phyloP scores from a whole-genome alignment of 2,888 invertebrate species.

The Cosmia pyralina region DNA sequence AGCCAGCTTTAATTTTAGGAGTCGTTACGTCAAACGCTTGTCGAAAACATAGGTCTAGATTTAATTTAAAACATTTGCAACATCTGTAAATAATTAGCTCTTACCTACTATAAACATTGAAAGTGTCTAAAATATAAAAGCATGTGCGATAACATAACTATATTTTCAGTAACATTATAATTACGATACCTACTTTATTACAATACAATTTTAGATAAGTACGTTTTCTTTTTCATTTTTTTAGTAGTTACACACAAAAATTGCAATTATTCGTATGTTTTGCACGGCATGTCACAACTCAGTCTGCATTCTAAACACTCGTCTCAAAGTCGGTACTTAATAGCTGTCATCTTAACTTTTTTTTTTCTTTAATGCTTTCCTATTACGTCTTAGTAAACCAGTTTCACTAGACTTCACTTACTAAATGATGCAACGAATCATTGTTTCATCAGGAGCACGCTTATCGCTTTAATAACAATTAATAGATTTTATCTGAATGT shows the following conservation, averaged over 20 bases:
- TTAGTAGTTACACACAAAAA: background rate
- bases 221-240: background rate
- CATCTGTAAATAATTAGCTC: background rate
- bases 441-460: conserved; percentile 55
- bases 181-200: background rate
- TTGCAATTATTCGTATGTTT: conserved; percentile 1
- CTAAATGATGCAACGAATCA: conserved; percentile 35
- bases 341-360: conserved; percentile 13
- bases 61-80: conserved; percentile 17
- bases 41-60: conserved; percentile 13
- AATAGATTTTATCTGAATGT: conserved; percentile 31
- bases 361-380: background rate
- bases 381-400: conserved; percentile 12
- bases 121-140: background rate
- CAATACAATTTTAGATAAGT: background rate
- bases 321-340: conserved; percentile 5
- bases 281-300: conserved; percentile 4
- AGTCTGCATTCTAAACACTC: conserved; percentile 7
- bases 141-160: conserved; percentile 3
- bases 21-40: conserved; percentile 31
- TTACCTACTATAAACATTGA: background rate
- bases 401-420: conserved; percentile 22
- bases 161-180: background rate
- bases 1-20: conserved; percentile 19
- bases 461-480: conserved; percentile 37